A percentile compares a stretch with the other conserved stretches of the same genome.
Conservation (phyloP, 2,888 invertebrate species). For the Yponomeuta plumbellus region DNA sequence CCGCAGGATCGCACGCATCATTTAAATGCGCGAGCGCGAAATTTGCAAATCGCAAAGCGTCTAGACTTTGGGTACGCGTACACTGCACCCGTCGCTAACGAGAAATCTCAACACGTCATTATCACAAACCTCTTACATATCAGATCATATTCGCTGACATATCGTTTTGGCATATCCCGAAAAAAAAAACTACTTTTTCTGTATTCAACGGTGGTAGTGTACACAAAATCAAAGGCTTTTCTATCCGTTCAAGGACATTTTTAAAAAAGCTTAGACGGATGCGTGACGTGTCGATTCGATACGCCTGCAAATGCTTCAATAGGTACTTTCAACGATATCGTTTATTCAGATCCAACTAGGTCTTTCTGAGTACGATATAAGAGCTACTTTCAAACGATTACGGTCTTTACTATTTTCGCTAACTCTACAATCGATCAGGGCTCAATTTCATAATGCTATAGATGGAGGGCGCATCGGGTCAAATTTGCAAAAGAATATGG, state of each 20-base stretch:
- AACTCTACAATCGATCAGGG: constrained; percentile 15
- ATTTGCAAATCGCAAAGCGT: constrained; percentile 64
- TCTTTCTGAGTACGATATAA: background rate
- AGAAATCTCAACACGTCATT: background rate
- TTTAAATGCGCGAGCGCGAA: constrained; percentile 65
- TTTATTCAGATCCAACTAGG: too few species aligned
- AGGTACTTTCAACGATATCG: background rate
- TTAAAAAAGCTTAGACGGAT: constrained; percentile 45
- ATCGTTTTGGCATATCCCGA: too few species aligned
- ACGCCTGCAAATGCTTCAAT: constrained; percentile 42
- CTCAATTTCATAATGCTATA: background rate
- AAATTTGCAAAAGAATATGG: constrained; percentile 22
- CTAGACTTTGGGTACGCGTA: constrained; percentile 46
- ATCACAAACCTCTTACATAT: too few species aligned
- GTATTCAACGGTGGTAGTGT: background rate
- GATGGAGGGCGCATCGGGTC: constrained; percentile 37
- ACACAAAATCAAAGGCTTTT: background rate
- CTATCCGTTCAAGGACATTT: constrained; percentile 53
- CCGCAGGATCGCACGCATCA: constrained; percentile 58
- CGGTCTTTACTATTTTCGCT: constrained; percentile 40
- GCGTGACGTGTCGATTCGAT: constrained; percentile 43
- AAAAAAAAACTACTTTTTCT: too few species aligned
- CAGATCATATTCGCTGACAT: too few species aligned
- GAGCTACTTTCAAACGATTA: constrained; percentile 19
- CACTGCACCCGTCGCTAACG: background rate